Conservation (phyloP, 2,888 invertebrate species). For the Zaprionus obscuricornis region DNA sequence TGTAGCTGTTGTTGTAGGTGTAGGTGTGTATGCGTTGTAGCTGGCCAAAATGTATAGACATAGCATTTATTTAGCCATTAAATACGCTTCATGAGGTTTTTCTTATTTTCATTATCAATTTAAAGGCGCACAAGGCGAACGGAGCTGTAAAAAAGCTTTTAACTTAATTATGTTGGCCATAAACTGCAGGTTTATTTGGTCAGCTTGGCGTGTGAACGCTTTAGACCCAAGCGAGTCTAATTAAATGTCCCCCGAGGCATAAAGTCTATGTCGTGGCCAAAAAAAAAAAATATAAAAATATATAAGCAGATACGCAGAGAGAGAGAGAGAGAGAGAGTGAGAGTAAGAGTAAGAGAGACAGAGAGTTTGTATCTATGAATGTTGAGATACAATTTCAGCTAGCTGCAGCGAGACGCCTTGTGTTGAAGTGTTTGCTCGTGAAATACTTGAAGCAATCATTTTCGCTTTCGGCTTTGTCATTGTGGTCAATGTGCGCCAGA, state of each 20-base stretch:
- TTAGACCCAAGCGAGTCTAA: constrained; percentile 57
- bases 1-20: constrained; percentile 35
- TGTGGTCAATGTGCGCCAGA: constrained; percentile 44
- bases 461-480: constrained; percentile 68
- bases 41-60: neutral
- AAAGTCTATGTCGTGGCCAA: constrained; percentile 32
- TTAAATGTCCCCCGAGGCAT: constrained; percentile 72
- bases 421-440: constrained; percentile 73
- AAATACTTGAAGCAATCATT: constrained; percentile 70
- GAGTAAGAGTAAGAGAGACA: no score
- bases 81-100: constrained; percentile 71
- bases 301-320: constrained; percentile 2
- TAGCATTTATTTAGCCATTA: constrained; percentile 73
- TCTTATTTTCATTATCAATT: constrained; percentile 75
- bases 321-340: no score
- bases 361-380: constrained; percentile 22
- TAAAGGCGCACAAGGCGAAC: constrained; percentile 50
- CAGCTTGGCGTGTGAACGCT: constrained; percentile 68
- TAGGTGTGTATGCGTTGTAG: constrained; percentile 45
- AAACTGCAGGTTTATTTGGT: constrained; percentile 75
- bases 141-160: constrained; percentile 75
- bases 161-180: constrained; percentile 78
- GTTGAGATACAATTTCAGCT: constrained; percentile 29
- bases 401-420: constrained; percentile 20
- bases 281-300: constrained; percentile 9